Base-by-base conservation (phyloP, 2,888 invertebrate genomes). In the Netelia virgata region DNA sequence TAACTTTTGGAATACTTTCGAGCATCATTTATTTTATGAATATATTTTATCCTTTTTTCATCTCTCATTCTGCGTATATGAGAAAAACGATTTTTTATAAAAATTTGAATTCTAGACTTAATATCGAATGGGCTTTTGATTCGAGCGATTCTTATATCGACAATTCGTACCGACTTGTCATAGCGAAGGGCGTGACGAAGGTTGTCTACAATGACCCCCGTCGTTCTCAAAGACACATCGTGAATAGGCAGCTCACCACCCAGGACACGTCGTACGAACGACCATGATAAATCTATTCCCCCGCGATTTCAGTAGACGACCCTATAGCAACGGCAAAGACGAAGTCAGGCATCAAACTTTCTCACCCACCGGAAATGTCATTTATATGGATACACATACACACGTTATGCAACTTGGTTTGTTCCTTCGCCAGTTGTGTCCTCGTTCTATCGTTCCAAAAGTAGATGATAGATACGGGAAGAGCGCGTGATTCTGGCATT, bases 401-500 rank as follows among this genome's bases (percentile, higher is more conserved):
- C 10, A 20, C 53, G 18, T 28, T 14, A 57, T 18, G 50, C 20
- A n/a, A 55, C 63, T 69, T 70, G 78, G 78, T 78, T 78, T 63
- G 70, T 70, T 70, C 41, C 53, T 63, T 53, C 36, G 16, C 36
- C 53, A 20, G 47, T 61, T 70, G 43, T 79, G 75, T 66, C 72
- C 75, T 47, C 63, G 84, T 75, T 81, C 68, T 59, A 63, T 77
- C 70, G 69, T 76, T 57, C 61, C 61, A 18, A 18, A 77, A 80
- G 53, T 70, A 69, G 50, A 74, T 81, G 81, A 80, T 77, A 73
- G 81, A 80, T 84, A 77, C 47, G 73, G 53, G 69, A 61, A 11
- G 18, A 16, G 53, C 73, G 76, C 72, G 68, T 80, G 80, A 72
- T 68, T 80, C 80, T 68, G 55, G 81, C 70, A 47, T 77, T 53